Conservation (phyloP, 1,140 invertebrate species). For the Brachionus paranguensis region DNA sequence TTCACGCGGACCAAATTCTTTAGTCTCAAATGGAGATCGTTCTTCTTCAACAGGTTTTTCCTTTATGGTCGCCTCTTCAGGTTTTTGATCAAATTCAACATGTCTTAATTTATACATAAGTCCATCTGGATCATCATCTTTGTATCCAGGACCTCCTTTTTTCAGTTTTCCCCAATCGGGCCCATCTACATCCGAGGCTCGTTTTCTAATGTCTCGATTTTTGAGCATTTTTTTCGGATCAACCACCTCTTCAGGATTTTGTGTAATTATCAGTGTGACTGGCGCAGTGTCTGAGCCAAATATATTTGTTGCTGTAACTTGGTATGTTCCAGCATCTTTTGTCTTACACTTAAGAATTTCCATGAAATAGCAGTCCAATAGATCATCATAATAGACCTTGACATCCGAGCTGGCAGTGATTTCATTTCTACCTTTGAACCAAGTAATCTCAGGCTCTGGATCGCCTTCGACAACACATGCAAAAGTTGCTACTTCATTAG, state of each 20-base stretch:
- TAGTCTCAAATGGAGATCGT: neutral
- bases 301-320: constrained; percentile 49
- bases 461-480: constrained; percentile 50
- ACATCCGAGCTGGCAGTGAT: neutral
- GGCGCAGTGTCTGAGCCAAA: constrained; percentile 48
- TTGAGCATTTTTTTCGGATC: constrained; percentile 47
- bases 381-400: constrained; percentile 49
- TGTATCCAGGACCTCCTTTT: constrained; percentile 12
- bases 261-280: constrained; percentile 54
- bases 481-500: constrained; percentile 43
- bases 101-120: constrained; percentile 34
- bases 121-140: neutral
- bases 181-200: neutral
- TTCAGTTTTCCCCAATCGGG: constrained; percentile 36
- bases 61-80: neutral
- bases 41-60: constrained; percentile 7
- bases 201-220: neutral
- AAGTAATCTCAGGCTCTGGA: constrained; percentile 63
- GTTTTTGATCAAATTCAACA: constrained; percentile 11
- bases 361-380: constrained; percentile 48
- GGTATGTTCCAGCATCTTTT: constrained; percentile 52
- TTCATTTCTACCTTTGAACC: constrained; percentile 54
- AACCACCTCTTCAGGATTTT: constrained; percentile 50
- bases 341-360: constrained; percentile 45
- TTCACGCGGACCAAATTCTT: constrained; percentile 18